Evolutionary conservation across 2,797 vertebrate species (phyloP), one percentile per base, ranked within the genome.

Genomic region (Tragopan temminckii): DNA sequence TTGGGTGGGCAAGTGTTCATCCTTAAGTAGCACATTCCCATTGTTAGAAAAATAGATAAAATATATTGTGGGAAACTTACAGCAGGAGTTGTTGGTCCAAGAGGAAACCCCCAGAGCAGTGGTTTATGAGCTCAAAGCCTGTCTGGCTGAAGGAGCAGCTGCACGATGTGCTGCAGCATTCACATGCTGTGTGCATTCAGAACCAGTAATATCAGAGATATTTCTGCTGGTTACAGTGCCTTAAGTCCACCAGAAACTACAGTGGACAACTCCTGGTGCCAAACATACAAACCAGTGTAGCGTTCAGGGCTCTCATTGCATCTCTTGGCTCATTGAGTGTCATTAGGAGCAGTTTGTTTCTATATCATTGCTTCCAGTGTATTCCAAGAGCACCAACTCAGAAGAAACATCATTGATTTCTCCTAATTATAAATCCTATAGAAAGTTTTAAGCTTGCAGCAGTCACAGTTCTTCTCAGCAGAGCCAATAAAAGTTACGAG

Each of bases 371-470:
- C 52, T 69, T 24, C 31, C 45, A 40, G 27, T 0, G 0, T 72
- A n/a, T 76, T 79, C 68, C 57, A 40, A 50, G 35, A 85, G 31
- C 46, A 50, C 23, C 1, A 0, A 17, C 42, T 88, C 76, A 78
- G 38, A 21, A 83, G 66, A 50, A 77, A 72, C 87, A 69, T 35
- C 69, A 91, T 69, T 75, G 87, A 91, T 95, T 95, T 71, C 75
- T 64, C 52, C 88, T 94, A 84, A 95, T 96, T 94, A 81, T 23
- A 95, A 95, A 95, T 81, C 93, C 92, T 92, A 45, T 81, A 84
- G 78, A 81, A 95, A 81, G 80, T 86, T 93, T 81, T 57, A 80
- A 93, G 78, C 78, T 88, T 85, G 64, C 85, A 80, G 35, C 64
- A 74, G 66, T 67, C 74, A 27, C 45, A 2, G 36, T 76, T 36